phyloP scores from a whole-genome alignment of 2,113 vertebrate species.

The Mionectes macconnelli region DNA sequence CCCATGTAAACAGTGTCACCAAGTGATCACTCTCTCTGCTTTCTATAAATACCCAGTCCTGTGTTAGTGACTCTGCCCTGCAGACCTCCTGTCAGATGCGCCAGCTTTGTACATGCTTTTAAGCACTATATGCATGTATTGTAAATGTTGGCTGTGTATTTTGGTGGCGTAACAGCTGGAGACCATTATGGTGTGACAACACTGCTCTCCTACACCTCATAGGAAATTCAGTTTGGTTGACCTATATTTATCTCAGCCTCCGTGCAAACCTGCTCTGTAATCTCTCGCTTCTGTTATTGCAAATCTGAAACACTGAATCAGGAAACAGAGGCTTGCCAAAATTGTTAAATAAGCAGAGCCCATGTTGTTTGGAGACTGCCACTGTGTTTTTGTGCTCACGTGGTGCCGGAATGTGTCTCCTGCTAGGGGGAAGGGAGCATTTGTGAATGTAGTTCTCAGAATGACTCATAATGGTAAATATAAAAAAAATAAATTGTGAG shows the following conservation, averaged over 20 bases:
- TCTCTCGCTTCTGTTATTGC: neutral
- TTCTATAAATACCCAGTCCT: neutral
- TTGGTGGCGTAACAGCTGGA: conserved; percentile 40
- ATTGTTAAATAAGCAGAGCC: neutral
- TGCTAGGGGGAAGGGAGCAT: neutral
- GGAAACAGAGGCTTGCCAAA: neutral
- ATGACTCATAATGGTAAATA: neutral
- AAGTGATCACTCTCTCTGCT: neutral
- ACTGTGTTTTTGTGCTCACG: neutral
- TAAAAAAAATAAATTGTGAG: neutral
- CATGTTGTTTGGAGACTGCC: neutral
- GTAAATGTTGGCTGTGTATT: conserved; percentile 30
- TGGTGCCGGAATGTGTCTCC: conserved; percentile 15
- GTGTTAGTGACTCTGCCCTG: neutral
- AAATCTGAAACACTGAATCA: neutral
- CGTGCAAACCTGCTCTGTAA: neutral
- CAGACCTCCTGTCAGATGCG: neutral
- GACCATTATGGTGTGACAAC: neutral
- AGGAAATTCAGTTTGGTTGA: neutral
- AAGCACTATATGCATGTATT: neutral
- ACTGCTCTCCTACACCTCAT: neutral
- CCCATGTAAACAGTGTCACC: neutral
- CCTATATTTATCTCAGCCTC: neutral
- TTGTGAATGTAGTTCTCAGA: neutral
- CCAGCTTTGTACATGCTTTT: neutral